Evolutionary conservation across 2,113 vertebrate genomes (phyloP).

Genomic region (Podilymbus podiceps): DNA sequence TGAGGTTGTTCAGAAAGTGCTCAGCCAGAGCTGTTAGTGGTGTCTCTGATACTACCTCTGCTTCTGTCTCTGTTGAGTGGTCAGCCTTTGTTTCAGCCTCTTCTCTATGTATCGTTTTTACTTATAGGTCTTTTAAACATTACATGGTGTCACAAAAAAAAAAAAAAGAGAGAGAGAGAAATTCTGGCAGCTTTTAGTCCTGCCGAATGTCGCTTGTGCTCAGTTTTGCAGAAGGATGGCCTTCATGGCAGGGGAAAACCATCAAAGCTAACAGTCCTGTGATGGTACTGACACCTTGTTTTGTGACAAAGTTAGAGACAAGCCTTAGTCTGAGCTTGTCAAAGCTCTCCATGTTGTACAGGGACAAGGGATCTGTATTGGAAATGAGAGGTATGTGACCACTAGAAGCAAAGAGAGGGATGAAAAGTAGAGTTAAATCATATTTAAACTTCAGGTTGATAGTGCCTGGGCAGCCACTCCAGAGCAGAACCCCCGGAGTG

Average conservation of each 20-base stretch:
- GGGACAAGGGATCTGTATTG: not conserved
- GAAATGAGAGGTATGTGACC: not conserved
- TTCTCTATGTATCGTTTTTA: not conserved
- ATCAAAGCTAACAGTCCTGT: not conserved
- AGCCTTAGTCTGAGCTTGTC: not conserved
- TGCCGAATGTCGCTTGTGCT: not conserved
- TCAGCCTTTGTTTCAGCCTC: not conserved
- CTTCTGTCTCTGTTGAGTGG: not conserved
- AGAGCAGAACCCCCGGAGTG: not conserved
- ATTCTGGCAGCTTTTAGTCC: not conserved
- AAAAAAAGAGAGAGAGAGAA: not conserved
- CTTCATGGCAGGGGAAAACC: not conserved
- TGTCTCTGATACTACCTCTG: not conserved
- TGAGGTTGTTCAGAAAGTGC: not conserved
- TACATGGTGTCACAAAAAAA: not conserved
- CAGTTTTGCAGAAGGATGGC: not conserved
- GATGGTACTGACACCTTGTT: not conserved
- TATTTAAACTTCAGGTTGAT: not conserved
- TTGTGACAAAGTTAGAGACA: not conserved
- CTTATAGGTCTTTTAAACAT: not conserved
- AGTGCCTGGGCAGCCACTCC: not conserved
- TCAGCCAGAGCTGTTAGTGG: not conserved
- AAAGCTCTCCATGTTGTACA: not conserved
- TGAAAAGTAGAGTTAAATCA: not conserved
- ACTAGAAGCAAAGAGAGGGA: not conserved